A percentile compares a stretch with the other conserved stretches of the same genome.
These are phyloP conservation scores for Antrozous pallidus DNA, from an alignment of 2,797 vertebrate genomes.

Conservation along the genomic window DNA sequence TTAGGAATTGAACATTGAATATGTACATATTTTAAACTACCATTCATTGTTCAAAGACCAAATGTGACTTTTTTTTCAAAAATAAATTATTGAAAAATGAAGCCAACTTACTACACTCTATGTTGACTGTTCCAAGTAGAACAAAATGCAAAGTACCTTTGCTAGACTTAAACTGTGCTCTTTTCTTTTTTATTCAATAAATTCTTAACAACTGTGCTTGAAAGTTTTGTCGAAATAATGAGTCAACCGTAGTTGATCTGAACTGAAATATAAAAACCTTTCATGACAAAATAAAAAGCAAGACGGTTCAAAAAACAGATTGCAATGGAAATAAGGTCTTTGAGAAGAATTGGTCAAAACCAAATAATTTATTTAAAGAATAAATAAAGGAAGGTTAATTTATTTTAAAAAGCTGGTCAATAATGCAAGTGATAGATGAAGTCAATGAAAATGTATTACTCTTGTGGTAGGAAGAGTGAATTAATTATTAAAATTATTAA, in stretches of 20 bases:
- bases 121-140: not conserved
- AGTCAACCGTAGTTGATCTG: not conserved
- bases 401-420: not conserved
- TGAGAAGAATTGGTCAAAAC: not conserved
- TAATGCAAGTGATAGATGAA: not conserved
- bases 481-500: slow-evolving; percentile 5
- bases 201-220: not conserved
- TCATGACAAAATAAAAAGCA: not conserved
- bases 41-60: not conserved
- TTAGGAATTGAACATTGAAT: not conserved
- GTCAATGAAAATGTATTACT: not conserved
- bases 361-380: not conserved
- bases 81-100: slow-evolving; percentile 3
- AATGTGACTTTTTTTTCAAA: not conserved
- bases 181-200: not conserved
- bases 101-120: not conserved
- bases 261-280: not conserved
- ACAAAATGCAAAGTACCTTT: not conserved
- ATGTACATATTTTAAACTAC: not conserved
- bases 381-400: not conserved
- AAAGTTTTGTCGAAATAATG: not conserved
- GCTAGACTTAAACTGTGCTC: not conserved
- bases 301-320: not conserved
- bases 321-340: not conserved
- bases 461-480: not conserved